These are phyloP conservation scores for Nebria ingens DNA, from an alignment of 1,140 invertebrate genomes.

Conservation along the genomic window DNA sequence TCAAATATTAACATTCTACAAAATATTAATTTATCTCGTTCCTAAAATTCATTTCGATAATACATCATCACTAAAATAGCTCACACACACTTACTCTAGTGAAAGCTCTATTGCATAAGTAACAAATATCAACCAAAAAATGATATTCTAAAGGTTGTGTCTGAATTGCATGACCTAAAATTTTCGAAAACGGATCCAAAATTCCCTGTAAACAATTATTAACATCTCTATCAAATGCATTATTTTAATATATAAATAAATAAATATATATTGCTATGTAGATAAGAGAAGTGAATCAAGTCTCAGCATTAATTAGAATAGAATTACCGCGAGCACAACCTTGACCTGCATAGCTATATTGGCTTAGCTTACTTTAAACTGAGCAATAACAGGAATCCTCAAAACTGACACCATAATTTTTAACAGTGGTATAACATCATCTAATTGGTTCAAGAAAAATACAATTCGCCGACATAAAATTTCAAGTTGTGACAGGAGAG, in stretches of 20 bases:
- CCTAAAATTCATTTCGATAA: slow-evolving; percentile 39
- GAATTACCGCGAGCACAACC: no score
- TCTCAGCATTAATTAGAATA: no score
- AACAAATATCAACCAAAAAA: slow-evolving; percentile 79
- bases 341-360: no score
- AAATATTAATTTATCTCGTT: slow-evolving; percentile 87
- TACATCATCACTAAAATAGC: slow-evolving; percentile 12
- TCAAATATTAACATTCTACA: slow-evolving; percentile 87
- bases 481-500: slow-evolving; percentile 73
- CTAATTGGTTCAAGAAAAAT: slow-evolving; percentile 59
- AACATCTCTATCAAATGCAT: slow-evolving; percentile 4
- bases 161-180: slow-evolving; percentile 83
- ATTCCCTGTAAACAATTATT: slow-evolving; percentile 46
- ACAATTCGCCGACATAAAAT: slow-evolving; percentile 72
- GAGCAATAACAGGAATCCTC: slow-evolving; percentile 69
- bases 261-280: no score
- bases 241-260: slow-evolving; percentile 12
- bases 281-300: no score
- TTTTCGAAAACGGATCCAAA: slow-evolving; percentile 93
- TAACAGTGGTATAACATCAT: slow-evolving; percentile 66
- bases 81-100: slow-evolving; percentile 44
- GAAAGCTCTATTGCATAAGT: slow-evolving; percentile 79
- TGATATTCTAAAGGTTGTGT: slow-evolving; percentile 77
- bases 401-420: slow-evolving; percentile 78
- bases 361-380: slow-evolving; percentile 72